Evolutionary conservation across 1,140 invertebrate species (phyloP).

Genomic region (Colletes gigas): DNA sequence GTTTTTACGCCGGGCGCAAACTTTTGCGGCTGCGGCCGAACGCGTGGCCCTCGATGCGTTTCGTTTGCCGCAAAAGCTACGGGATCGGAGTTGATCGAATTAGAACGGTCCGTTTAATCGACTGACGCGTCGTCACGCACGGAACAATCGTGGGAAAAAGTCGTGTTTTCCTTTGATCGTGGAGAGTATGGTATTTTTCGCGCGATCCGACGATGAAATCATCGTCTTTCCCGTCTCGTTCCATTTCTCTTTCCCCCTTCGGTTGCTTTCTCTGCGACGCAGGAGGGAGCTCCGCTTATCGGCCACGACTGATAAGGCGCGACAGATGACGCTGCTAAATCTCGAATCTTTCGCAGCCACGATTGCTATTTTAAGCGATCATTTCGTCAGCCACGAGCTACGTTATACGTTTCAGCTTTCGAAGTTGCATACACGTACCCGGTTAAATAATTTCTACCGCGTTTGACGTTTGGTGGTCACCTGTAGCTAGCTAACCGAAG

Average conservation of each 20-base stretch:
- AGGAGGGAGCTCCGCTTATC: constrained; percentile 66
- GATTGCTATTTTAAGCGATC: constrained; percentile 41
- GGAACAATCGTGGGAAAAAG: neutral
- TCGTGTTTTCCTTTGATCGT: neutral
- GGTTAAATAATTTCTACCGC: too few species aligned
- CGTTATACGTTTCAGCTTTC: neutral
- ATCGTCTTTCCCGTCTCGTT: constrained; percentile 1
- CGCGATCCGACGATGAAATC: constrained; percentile 11
- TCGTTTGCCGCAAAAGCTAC: neutral
- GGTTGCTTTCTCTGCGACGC: constrained; percentile 16
- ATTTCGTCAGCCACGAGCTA: neutral
- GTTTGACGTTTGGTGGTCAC: too few species aligned
- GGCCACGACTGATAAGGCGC: constrained; percentile 66
- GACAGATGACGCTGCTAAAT: constrained; percentile 68
- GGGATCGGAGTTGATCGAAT: constrained; percentile 14
- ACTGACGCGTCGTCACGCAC: neutral
- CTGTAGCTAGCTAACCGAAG: too few species aligned
- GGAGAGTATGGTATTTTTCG: neutral
- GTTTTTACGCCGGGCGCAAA: constrained; percentile 19
- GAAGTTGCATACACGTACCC: neutral
- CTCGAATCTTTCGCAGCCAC: constrained; percentile 55
- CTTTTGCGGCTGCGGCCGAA: neutral
- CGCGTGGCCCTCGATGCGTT: neutral
- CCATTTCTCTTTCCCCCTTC: neutral
- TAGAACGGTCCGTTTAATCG: neutral